Conservation (phyloP, 2,888 invertebrate species). For the Tipula helvola region DNA sequence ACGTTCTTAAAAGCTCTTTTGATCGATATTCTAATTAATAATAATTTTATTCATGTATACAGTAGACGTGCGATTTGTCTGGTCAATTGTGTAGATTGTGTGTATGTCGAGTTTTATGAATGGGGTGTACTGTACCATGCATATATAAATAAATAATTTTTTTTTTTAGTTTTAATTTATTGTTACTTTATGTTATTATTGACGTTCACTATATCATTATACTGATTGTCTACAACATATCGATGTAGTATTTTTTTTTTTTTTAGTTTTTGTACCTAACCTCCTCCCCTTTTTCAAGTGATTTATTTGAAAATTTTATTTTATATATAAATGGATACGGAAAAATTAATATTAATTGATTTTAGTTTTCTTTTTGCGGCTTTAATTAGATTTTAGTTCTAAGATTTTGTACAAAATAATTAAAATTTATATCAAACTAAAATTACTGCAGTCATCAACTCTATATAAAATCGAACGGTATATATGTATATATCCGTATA, state of each 20-base stretch:
- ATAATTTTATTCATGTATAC: background rate
- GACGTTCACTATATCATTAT: slow-evolving; percentile 4
- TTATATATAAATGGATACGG: background rate
- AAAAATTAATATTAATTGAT: background rate
- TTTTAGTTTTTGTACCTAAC: background rate
- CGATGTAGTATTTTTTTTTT: background rate
- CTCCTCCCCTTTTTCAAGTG: background rate
- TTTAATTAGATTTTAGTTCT: background rate
- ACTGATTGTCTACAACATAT: slow-evolving; percentile 4
- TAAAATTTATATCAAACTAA: background rate
- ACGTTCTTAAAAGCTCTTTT: background rate
- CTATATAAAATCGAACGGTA: no score
- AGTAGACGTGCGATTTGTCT: background rate
- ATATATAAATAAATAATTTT: background rate
- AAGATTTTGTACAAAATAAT: background rate
- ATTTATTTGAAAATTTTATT: background rate
- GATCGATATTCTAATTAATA: slow-evolving; percentile 10
- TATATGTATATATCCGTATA: no score
- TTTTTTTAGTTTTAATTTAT: background rate
- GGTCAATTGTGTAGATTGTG: background rate
- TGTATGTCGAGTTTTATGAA: background rate
- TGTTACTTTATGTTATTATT: background rate
- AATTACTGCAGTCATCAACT: background rate
- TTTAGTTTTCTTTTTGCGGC: background rate
- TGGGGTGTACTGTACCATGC: background rate